Conservation (phyloP, 1,140 invertebrate species). For the Sitophilus oryzae region DNA sequence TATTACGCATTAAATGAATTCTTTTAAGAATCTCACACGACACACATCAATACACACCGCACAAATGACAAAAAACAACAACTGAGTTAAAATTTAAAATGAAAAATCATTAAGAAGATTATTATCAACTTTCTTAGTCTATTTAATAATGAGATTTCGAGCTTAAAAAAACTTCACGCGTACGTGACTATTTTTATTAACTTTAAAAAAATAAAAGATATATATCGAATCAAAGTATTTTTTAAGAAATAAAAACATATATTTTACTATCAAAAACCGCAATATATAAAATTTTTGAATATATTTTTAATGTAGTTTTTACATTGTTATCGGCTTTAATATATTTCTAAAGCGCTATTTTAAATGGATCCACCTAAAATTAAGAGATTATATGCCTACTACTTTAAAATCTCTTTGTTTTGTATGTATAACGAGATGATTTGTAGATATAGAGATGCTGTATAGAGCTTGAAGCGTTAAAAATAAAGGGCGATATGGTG, state of each 20-base stretch:
- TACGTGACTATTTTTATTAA: slow-evolving; percentile 7
- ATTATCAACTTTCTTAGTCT: too few relatives aligned
- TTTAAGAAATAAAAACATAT: neutral
- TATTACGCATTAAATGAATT: too few relatives aligned
- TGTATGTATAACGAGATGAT: slow-evolving; percentile 3
- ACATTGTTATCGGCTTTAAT: neutral
- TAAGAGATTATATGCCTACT: neutral
- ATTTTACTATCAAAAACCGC: neutral
- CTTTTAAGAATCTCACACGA: too few relatives aligned
- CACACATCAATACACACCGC: too few relatives aligned
- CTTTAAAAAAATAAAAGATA: slow-evolving; percentile 18
- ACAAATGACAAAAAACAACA: too few relatives aligned
- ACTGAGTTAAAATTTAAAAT: too few relatives aligned
- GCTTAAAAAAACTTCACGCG: too few relatives aligned
- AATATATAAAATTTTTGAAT: too few relatives aligned
- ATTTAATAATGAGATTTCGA: too few relatives aligned
- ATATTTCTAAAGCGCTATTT: neutral
- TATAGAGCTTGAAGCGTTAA: slow-evolving; percentile 17
- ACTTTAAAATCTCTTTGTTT: neutral
- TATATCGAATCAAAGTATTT: slow-evolving; percentile 2
- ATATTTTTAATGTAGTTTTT: neutral
- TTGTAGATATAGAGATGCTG: slow-evolving; percentile 12
- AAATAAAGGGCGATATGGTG: slow-evolving; percentile 15
- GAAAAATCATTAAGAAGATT: too few relatives aligned
- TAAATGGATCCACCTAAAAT: neutral